Evolutionary conservation across 2,888 invertebrate species (phyloP).

Genomic region (Diaperis boleti): DNA sequence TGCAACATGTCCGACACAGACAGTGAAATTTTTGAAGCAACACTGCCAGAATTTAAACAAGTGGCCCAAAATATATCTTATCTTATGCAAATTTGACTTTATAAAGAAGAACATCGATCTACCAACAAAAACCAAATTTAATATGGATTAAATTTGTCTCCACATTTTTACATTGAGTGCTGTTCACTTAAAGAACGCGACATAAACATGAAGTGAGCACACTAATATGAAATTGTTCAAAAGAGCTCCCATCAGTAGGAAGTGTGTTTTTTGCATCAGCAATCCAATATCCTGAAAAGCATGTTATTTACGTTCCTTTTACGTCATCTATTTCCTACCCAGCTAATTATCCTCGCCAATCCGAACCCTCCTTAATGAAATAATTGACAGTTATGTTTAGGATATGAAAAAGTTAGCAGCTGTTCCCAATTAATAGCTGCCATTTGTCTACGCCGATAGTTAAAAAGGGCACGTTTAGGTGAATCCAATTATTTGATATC

Average conservation of each 20-base stretch:
- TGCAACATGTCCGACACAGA: too few relatives aligned
- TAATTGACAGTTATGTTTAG: conserved; percentile 29
- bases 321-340: conserved; percentile 17
- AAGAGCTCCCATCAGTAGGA: neutral
- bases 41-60: too few relatives aligned
- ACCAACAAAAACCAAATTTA: too few relatives aligned
- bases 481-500: conserved; percentile 31
- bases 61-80: too few relatives aligned
- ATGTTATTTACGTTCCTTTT: conserved; percentile 15
- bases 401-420: conserved; percentile 29
- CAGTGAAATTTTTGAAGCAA: too few relatives aligned
- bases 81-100: too few relatives aligned
- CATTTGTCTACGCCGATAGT: conserved; percentile 15
- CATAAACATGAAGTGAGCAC: too few relatives aligned
- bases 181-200: too few relatives aligned
- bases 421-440: conserved; percentile 23
- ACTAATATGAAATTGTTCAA: neutral
- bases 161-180: too few relatives aligned
- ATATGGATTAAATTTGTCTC: too few relatives aligned
- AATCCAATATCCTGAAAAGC: conserved; percentile 10
- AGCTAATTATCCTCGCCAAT: conserved; percentile 27
- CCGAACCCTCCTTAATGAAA: conserved; percentile 16
- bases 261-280: neutral
- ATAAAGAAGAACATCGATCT: too few relatives aligned
- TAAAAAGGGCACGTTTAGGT: conserved; percentile 27